Percentiles rank a stretch among this genome's conserved stretches.
These are phyloP conservation scores for Pristionchus arcanus DNA, from an alignment of 2,888 invertebrate genomes.

Conservation along the genomic window DNA sequence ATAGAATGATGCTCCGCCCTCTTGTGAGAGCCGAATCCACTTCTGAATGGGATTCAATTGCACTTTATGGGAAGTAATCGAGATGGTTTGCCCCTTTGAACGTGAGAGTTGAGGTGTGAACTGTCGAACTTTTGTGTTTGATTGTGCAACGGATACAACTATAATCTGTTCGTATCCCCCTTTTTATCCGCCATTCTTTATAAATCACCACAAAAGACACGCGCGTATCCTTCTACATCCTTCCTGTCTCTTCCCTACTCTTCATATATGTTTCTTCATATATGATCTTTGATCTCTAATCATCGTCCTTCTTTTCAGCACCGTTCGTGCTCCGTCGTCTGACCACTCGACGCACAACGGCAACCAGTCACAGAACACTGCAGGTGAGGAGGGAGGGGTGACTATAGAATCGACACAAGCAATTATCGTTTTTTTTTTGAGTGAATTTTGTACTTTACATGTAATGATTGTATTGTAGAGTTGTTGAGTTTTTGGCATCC, in stretches of 20 bases:
- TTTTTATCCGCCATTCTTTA: neutral
- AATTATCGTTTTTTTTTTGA: neutral
- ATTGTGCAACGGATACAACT: neutral
- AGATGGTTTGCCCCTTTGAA: neutral
- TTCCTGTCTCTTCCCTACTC: neutral
- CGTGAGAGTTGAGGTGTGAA: neutral
- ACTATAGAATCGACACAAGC: no score
- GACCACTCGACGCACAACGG: conserved; percentile 17
- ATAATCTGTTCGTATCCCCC: conserved; percentile 25
- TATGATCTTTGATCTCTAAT: neutral
- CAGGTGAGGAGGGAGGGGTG: neutral
- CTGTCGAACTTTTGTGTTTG: conserved; percentile 20
- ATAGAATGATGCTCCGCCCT: neutral
- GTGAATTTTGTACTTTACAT: neutral
- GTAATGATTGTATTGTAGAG: neutral
- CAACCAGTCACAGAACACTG: conserved; percentile 9
- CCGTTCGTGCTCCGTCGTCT: conserved; percentile 21
- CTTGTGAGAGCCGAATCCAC: neutral
- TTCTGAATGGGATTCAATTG: neutral
- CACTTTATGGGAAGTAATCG: neutral
- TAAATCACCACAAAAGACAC: neutral
- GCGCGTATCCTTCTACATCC: neutral
- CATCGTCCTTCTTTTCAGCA: neutral
- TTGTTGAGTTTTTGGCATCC: neutral
- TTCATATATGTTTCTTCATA: neutral